These are phyloP conservation scores for Deroptyus accipitrinus DNA, from an alignment of 2,113 vertebrate species.

Conservation along the genomic window DNA sequence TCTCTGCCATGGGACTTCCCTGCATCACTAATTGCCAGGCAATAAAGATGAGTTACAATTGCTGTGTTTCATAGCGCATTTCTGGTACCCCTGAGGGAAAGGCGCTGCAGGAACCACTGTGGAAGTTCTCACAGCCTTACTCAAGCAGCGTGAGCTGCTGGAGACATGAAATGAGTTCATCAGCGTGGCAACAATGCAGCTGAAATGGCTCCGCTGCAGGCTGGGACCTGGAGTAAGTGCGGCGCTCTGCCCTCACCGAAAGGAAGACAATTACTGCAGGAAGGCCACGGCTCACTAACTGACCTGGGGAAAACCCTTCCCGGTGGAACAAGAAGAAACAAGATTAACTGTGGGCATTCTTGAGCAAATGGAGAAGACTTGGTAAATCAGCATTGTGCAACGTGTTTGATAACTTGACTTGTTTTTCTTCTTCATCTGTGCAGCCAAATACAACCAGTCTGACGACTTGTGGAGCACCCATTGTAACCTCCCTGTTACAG, in stretches of 20 bases:
- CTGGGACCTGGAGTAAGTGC: accelerated
- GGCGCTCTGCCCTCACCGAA: background rate
- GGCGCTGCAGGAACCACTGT: accelerated
- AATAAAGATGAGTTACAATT: background rate
- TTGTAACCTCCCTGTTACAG: background rate
- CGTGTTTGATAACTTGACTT: background rate
- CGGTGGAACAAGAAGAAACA: background rate
- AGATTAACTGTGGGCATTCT: background rate
- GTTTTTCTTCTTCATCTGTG: background rate
- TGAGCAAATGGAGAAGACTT: background rate
- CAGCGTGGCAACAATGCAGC: background rate
- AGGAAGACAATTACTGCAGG: background rate
- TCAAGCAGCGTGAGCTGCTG: background rate
- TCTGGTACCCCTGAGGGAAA: background rate
- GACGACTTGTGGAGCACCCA: background rate
- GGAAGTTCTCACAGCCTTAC: accelerated
- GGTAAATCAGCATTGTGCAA: background rate
- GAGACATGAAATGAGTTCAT: background rate
- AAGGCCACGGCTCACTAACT: background rate
- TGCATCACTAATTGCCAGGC: accelerated
- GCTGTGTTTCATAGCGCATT: accelerated
- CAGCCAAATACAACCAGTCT: background rate
- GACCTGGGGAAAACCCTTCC: background rate
- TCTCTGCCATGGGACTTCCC: background rate
- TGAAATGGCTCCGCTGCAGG: background rate